Evolutionary conservation across 2,113 vertebrate species (phyloP).

Genomic region (Pao palembangensis): DNA sequence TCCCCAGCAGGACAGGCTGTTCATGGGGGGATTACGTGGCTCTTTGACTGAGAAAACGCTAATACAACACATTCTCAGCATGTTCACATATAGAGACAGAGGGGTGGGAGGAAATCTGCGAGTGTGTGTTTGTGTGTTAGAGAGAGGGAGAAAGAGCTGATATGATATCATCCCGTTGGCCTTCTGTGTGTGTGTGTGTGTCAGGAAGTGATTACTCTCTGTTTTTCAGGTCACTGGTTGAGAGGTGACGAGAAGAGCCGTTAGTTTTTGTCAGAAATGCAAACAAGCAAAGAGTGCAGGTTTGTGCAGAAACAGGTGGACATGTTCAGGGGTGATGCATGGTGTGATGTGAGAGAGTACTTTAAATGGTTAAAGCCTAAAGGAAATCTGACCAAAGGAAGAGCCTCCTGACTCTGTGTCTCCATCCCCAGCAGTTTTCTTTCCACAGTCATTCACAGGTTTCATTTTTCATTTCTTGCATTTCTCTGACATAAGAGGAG

Average conservation of each 20-base stretch:
- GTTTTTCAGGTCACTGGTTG: slow-evolving; percentile 54
- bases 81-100: slow-evolving; percentile 59
- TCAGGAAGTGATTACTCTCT: slow-evolving; percentile 69
- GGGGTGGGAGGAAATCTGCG: slow-evolving; percentile 35
- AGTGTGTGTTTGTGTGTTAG: slow-evolving; percentile 18
- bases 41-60: slow-evolving; percentile 69
- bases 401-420: no score
- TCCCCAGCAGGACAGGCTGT: slow-evolving; percentile 42
- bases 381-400: no score
- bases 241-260: slow-evolving; percentile 45
- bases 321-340: no score
- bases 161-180: slow-evolving; percentile 74
- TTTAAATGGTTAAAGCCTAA: no score
- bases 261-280: slow-evolving; percentile 53
- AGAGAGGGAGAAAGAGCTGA: slow-evolving; percentile 29
- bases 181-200: slow-evolving; percentile 50
- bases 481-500: no score
- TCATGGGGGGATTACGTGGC: slow-evolving; percentile 72
- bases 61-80: slow-evolving; percentile 74
- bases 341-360: no score
- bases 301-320: no score
- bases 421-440: no score
- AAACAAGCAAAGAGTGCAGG: slow-evolving; percentile 45
- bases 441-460: no score
- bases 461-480: no score